Evolutionary conservation across 2,888 invertebrate species (phyloP).

Genomic region (Axea sp.): DNA sequence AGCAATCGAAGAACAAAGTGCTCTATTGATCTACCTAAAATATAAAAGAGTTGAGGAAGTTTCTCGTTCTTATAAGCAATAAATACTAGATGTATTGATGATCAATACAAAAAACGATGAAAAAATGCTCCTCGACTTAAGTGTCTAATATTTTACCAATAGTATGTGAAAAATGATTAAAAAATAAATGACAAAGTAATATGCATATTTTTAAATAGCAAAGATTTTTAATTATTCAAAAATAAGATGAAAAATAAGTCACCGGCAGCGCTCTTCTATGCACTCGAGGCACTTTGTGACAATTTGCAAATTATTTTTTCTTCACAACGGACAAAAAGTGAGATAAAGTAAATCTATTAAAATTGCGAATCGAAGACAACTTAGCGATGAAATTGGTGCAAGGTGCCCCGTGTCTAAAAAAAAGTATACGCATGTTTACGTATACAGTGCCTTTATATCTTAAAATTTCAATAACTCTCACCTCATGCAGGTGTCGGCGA

Average conservation of each 20-base stretch:
- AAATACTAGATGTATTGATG: neutral
- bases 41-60: constrained; percentile 18
- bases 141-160: constrained; percentile 67
- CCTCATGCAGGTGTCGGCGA: constrained; percentile 55
- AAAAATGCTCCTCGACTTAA: constrained; percentile 70
- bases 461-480: constrained; percentile 62
- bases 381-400: constrained; percentile 18
- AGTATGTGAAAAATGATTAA: constrained; percentile 38
- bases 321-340: neutral
- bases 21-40: neutral
- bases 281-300: constrained; percentile 25
- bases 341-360: neutral
- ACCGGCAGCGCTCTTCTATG: constrained; percentile 67
- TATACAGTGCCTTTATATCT: constrained; percentile 79
- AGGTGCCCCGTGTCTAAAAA: constrained; percentile 59
- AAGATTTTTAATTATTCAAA: constrained; percentile 67
- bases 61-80: constrained; percentile 36
- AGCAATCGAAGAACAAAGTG: constrained; percentile 27
- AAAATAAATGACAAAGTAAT: constrained; percentile 44
- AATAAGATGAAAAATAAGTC: constrained; percentile 63
- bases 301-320: constrained; percentile 19
- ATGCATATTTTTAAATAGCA: constrained; percentile 65
- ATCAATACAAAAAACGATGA: constrained; percentile 36
- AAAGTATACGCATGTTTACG: constrained; percentile 71
- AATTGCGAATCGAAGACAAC: neutral